Evolutionary conservation across 1,140 invertebrate genomes (phyloP).

Genomic region (Neotoxoptera formosana): DNA sequence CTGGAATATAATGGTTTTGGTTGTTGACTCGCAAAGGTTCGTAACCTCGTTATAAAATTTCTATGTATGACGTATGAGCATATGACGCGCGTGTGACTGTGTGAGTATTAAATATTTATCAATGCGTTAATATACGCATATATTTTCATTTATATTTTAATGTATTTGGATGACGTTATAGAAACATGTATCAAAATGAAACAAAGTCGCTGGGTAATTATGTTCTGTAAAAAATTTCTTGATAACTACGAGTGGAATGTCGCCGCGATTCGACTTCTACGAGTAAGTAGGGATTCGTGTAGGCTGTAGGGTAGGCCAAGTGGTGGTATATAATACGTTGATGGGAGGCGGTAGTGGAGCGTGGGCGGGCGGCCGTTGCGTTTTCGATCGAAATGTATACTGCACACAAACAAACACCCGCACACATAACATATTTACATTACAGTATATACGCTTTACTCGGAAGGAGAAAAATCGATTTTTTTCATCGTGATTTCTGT

Average conservation of each 20-base stretch:
- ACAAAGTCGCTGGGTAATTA: background rate
- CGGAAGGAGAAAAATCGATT: background rate
- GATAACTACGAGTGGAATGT: background rate
- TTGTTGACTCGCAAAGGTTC: conserved; percentile 42
- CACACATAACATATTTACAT: too few species aligned
- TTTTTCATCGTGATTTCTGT: background rate
- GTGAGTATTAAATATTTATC: background rate
- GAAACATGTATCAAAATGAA: background rate
- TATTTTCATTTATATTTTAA: background rate
- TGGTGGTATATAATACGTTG: background rate
- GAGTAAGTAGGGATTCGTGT: background rate
- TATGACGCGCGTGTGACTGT: background rate
- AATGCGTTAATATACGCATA: background rate
- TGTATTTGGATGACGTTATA: background rate
- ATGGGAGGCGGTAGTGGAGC: background rate
- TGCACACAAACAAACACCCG: background rate
- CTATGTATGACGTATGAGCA: background rate
- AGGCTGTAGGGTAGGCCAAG: background rate
- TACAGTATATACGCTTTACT: background rate
- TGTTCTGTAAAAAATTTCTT: background rate
- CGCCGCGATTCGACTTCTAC: background rate
- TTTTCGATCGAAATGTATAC: background rate
- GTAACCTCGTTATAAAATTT: conserved; percentile 30
- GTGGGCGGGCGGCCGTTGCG: background rate
- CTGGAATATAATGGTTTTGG: conserved; percentile 40